Conservation (phyloP, 2,797 vertebrate species). For the Rachycentron canadum region DNA sequence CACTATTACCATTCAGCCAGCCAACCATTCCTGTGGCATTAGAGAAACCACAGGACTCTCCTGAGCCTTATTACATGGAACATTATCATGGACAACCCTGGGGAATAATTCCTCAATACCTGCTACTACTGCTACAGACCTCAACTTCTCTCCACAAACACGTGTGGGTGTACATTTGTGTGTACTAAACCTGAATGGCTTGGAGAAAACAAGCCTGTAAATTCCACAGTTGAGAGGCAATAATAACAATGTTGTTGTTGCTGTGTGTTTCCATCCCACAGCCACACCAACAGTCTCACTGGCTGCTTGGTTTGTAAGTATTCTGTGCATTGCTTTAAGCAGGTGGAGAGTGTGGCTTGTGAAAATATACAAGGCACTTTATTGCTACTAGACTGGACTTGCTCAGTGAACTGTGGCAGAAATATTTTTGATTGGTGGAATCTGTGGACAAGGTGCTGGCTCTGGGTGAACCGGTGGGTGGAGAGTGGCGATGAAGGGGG, state of each 20-base stretch:
- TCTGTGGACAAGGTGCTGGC: slow-evolving; percentile 22
- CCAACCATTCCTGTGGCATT: slow-evolving; percentile 59
- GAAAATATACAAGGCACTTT: slow-evolving; percentile 53
- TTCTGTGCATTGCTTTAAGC: slow-evolving; percentile 43
- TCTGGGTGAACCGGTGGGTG: slow-evolving; percentile 26
- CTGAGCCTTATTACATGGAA: slow-evolving; percentile 57
- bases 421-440: slow-evolving; percentile 42
- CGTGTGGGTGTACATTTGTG: slow-evolving; percentile 41
- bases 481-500: slow-evolving; percentile 14
- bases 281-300: slow-evolving; percentile 32
- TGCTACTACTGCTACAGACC: slow-evolving; percentile 42
- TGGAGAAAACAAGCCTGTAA: slow-evolving; percentile 60
- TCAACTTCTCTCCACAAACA: slow-evolving; percentile 31
- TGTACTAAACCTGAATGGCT: slow-evolving; percentile 52
- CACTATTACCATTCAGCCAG: slow-evolving; percentile 51
- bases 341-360: slow-evolving; percentile 44
- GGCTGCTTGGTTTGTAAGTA: slow-evolving; percentile 36
- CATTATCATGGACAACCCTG: slow-evolving; percentile 49
- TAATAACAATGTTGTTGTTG: slow-evolving; percentile 55
- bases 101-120: slow-evolving; percentile 48
- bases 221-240: slow-evolving; percentile 69
- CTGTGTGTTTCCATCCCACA: slow-evolving; percentile 30
- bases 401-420: slow-evolving; percentile 49
- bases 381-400: slow-evolving; percentile 37
- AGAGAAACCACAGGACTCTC: slow-evolving; percentile 58